These are phyloP conservation scores for Isoperla grammatica DNA, from an alignment of 2,888 invertebrate genomes.

Conservation along the genomic window DNA sequence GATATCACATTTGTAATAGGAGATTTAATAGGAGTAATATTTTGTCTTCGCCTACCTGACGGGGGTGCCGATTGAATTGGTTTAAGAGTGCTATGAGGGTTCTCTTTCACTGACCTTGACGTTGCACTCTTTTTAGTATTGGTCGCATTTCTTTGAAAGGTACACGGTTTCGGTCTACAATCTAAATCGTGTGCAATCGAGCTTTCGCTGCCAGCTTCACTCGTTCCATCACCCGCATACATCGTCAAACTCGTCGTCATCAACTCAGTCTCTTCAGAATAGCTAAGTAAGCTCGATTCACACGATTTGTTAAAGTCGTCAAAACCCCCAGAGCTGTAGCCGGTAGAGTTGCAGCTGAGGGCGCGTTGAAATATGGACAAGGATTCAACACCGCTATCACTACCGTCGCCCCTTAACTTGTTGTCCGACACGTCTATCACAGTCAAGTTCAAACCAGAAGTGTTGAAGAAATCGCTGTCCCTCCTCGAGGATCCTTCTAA, in stretches of 20 bases:
- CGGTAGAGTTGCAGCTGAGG: slow-evolving; percentile 55
- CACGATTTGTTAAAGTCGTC: slow-evolving; percentile 53
- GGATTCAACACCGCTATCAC: slow-evolving; percentile 72
- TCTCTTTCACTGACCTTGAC: slow-evolving; percentile 11
- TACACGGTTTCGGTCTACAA: slow-evolving; percentile 34
- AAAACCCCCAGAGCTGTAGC: slow-evolving; percentile 57
- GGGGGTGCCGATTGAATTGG: slow-evolving; percentile 44
- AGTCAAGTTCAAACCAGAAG: slow-evolving; percentile 37
- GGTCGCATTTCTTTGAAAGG: background rate
- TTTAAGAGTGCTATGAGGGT: slow-evolving; percentile 24
- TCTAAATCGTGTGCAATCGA: slow-evolving; percentile 53
- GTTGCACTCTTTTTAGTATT: background rate
- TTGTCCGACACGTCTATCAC: slow-evolving; percentile 37
- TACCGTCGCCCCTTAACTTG: slow-evolving; percentile 53
- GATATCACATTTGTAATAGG: background rate
- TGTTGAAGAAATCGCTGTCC: slow-evolving; percentile 37
- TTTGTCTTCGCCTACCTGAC: slow-evolving; percentile 32
- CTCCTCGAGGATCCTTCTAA: background rate
- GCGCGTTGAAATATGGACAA: slow-evolving; percentile 46
- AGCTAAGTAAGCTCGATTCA: slow-evolving; percentile 72
- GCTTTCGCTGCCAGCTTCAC: slow-evolving; percentile 72
- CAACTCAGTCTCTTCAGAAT: slow-evolving; percentile 54
- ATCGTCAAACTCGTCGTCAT: slow-evolving; percentile 33
- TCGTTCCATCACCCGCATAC: slow-evolving; percentile 49
- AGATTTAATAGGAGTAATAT: background rate